Base-by-base conservation (phyloP, 1,140 invertebrate genomes). In the Adelges cooleyi region DNA sequence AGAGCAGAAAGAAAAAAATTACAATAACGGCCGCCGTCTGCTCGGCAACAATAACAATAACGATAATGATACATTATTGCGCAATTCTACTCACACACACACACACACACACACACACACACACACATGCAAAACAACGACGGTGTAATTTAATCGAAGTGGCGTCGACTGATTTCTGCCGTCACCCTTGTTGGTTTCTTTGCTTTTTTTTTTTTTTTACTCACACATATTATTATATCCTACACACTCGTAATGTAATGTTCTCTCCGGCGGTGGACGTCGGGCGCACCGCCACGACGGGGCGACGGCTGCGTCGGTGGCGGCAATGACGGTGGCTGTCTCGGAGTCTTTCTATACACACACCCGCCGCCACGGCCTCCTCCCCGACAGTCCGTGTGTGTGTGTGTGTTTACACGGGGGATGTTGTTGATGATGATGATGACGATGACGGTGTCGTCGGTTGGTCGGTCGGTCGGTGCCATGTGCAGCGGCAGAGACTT, bases 91-190 rank as follows among this genome's bases (percentile, higher is more conserved):
- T 10, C 10, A 2, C 18, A 38, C n/a, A n/a, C n/a, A n/a, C n/a
- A n/a, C n/a, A n/a, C n/a, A n/a, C 48, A 17, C 6, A 10, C 36
- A 20, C 44, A 4, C 17, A 18, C n/a, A n/a, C 48, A 17, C 6
- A 10, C 36, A 20, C 44, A 4, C 17, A 18, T 18, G 22, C n/a
- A 18, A 44, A 44, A 25, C 20, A n/a, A n/a, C 5, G 42, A 27
- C 2, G 4, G 2, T 18, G 54, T 48, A 48, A 48, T 62, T 22
- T 20, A 33, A 62, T 62, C 56, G 56, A 62, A 62, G 56, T 62
- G 42, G 56, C 56, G 56, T 62, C 56, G 27, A 62, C 56, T 18
- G 56, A 62, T 48, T 33, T 48, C n/a, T 62, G 56, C 56, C 23
- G 23, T 20, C 38, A 56, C 23, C 23, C 17, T 29, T 56, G 17